A percentile compares a stretch with the other conserved stretches of the same genome.
Evolutionary conservation across 1,140 invertebrate genomes (phyloP).

Genomic region (Euura lappo): DNA sequence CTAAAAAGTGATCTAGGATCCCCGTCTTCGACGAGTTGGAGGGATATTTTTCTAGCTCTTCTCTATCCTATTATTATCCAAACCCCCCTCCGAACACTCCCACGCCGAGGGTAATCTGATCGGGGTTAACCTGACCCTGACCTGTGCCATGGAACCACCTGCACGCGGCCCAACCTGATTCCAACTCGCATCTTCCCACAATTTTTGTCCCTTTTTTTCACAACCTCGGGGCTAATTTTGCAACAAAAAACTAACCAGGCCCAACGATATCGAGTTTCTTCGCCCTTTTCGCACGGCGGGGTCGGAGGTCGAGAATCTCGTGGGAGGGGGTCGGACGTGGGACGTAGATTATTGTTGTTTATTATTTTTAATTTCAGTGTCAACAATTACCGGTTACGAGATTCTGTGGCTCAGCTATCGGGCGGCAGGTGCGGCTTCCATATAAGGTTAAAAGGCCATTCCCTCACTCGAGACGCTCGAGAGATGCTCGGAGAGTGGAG

Average conservation of each 20-base stretch:
- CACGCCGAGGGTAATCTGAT: conserved; percentile 59
- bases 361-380: conserved; percentile 7
- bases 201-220: conserved; percentile 16
- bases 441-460: conserved; percentile 52
- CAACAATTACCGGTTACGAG: neutral
- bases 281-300: neutral
- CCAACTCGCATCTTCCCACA: conserved; percentile 42
- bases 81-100: conserved; percentile 52
- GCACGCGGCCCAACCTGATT: conserved; percentile 49
- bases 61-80: conserved; percentile 56
- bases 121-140: conserved; percentile 60
- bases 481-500: neutral
- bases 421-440: conserved; percentile 42
- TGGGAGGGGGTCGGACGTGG: neutral
- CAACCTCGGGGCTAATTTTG: conserved; percentile 7
- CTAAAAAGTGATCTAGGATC: no score
- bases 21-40: no score
- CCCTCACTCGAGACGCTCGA: conserved; percentile 7
- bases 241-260: neutral
- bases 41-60: conserved; percentile 8
- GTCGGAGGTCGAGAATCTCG: neutral
- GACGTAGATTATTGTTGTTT: neutral
- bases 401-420: neutral
- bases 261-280: neutral
- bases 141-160: conserved; percentile 48